These are phyloP conservation scores for Cerceris rybyensis DNA, from an alignment of 2,888 invertebrate species.

Conservation along the genomic window DNA sequence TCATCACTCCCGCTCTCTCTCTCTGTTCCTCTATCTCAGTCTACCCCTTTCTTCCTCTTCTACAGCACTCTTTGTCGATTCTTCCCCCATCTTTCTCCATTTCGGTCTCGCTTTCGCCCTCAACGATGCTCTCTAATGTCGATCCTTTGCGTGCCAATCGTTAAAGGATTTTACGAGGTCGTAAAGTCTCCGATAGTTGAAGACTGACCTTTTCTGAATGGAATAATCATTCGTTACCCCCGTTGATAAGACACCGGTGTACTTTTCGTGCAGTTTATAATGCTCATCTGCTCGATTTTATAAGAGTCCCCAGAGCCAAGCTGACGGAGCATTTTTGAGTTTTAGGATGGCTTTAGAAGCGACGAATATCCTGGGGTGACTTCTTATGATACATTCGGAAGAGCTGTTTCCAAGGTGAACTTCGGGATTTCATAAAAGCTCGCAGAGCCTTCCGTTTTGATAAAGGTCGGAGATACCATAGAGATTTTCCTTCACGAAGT, in stretches of 20 bases:
- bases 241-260: constrained; percentile 36
- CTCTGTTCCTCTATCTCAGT: constrained; percentile 4
- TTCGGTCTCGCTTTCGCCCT: constrained; percentile 6
- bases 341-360: neutral
- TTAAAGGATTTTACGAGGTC: constrained; percentile 62
- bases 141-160: constrained; percentile 51
- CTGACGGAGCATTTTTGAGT: constrained; percentile 27
- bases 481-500: too few relatives aligned
- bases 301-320: constrained; percentile 9
- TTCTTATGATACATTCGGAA: too few relatives aligned
- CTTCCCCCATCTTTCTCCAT: constrained; percentile 10
- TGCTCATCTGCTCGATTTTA: constrained; percentile 17
- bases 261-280: constrained; percentile 22
- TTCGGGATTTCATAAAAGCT: too few relatives aligned
- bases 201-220: constrained; percentile 61
- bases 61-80: neutral
- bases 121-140: constrained; percentile 41
- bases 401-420: neutral
- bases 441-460: too few relatives aligned
- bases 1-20: neutral
- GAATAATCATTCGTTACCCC: constrained; percentile 36
- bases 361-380: too few relatives aligned
- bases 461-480: too few relatives aligned
- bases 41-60: constrained; percentile 2
- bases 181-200: constrained; percentile 54